A percentile compares a stretch with the other conserved stretches of the same genome.
Conservation (phyloP, 2,888 invertebrate genomes). For the Synergus gifuensis region DNA sequence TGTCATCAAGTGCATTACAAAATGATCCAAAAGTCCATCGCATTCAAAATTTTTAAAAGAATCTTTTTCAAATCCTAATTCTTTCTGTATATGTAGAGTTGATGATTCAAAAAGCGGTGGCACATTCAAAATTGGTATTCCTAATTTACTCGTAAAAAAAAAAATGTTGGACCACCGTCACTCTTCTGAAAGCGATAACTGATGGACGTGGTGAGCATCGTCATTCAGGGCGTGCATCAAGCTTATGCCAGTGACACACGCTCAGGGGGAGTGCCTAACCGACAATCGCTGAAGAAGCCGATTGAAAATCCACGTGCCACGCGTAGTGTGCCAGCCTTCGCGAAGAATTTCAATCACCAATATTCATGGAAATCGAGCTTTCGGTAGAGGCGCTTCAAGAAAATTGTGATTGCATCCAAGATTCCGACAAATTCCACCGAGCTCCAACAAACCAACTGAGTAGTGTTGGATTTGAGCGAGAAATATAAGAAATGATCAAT, state of each 20-base stretch:
- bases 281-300: slow-evolving; percentile 52
- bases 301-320: slow-evolving; percentile 65
- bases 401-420: slow-evolving; percentile 17
- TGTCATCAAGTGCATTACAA: neutral
- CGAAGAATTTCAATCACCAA: slow-evolving; percentile 59
- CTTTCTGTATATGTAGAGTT: neutral
- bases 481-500: too few species aligned
- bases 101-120: neutral
- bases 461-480: too few species aligned
- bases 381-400: slow-evolving; percentile 42
- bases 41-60: too few species aligned
- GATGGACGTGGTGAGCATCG: slow-evolving; percentile 28
- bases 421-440: neutral
- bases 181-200: neutral
- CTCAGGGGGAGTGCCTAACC: slow-evolving; percentile 43
- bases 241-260: slow-evolving; percentile 35
- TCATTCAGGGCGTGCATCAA: slow-evolving; percentile 43
- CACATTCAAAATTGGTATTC: neutral
- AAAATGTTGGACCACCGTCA: neutral
- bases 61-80: neutral
- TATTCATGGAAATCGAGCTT: slow-evolving; percentile 59
- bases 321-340: slow-evolving; percentile 58
- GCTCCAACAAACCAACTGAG: neutral
- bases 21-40: neutral
- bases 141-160: neutral